Conservation (phyloP, 2,888 invertebrate species). For the Aromia moschata region DNA sequence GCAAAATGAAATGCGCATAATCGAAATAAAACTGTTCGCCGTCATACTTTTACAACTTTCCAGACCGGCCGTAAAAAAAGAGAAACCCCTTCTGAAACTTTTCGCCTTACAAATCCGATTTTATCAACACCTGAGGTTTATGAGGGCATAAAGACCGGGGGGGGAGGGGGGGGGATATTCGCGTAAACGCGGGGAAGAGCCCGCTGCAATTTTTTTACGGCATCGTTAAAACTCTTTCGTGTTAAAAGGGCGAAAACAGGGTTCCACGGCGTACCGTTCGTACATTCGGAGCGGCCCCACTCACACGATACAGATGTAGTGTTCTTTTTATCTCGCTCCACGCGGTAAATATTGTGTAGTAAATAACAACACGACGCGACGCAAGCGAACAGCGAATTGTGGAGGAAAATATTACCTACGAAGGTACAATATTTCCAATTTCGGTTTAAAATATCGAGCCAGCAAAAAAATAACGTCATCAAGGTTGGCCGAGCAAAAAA, state of each 20-base stretch:
- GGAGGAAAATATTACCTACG: no score
- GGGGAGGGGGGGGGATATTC: constrained; percentile 2
- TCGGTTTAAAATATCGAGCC: no score
- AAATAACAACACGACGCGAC: background rate
- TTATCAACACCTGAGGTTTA: constrained; percentile 7
- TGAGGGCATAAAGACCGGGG: background rate
- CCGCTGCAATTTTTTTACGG: constrained; percentile 6
- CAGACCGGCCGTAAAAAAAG: background rate
- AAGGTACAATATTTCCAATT: no score
- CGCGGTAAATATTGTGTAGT: background rate
- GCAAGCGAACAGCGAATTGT: no score
- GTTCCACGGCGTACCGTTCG: background rate
- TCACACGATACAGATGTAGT: background rate
- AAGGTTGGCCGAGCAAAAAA: no score
- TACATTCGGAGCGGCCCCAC: background rate
- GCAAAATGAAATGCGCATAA: no score
- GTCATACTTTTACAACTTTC: no score
- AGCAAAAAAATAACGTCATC: no score
- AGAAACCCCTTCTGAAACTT: background rate
- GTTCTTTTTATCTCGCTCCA: background rate
- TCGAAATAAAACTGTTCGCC: no score
- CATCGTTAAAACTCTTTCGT: constrained; percentile 4
- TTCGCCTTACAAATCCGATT: background rate
- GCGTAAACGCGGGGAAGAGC: background rate
- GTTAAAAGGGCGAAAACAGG: background rate